Evolutionary conservation across 2,797 vertebrate genomes (phyloP).

Genomic region (Ispidina picta): DNA sequence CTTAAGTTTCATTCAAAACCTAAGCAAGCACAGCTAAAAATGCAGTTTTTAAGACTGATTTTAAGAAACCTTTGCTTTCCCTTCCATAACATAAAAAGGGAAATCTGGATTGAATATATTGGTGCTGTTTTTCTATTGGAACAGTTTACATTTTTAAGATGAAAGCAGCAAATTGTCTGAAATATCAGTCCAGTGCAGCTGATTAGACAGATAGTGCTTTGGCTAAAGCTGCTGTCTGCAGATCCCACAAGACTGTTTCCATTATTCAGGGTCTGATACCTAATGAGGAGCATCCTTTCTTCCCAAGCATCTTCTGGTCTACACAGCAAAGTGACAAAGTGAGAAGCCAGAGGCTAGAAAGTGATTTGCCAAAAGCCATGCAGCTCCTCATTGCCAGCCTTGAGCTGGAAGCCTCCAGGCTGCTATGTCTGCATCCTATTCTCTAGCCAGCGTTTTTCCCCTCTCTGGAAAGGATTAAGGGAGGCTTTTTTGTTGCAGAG

Average conservation of each 20-base stretch:
- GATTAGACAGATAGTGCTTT: neutral
- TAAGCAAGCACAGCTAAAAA: neutral
- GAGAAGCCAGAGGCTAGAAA: neutral
- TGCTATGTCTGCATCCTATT: neutral
- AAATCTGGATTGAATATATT: neutral
- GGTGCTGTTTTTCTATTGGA: conserved; percentile 5
- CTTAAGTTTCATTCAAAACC: neutral
- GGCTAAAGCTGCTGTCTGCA: neutral
- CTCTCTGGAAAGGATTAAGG: neutral
- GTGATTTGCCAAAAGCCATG: neutral
- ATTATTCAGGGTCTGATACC: neutral
- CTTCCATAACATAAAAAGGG: neutral
- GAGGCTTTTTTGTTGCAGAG: neutral
- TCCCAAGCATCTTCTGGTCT: neutral
- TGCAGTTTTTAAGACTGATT: neutral
- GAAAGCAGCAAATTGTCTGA: neutral
- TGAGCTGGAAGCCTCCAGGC: neutral
- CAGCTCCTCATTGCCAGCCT: neutral
- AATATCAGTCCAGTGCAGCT: neutral
- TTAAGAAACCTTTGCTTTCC: neutral
- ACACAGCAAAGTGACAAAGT: neutral
- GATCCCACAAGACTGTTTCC: neutral
- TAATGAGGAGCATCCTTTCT: neutral
- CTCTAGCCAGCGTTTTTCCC: neutral
- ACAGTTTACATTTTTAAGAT: conserved; percentile 3